Evolutionary conservation across 2,888 invertebrate species (phyloP).

Genomic region (Stenchaetothrips biformis): DNA sequence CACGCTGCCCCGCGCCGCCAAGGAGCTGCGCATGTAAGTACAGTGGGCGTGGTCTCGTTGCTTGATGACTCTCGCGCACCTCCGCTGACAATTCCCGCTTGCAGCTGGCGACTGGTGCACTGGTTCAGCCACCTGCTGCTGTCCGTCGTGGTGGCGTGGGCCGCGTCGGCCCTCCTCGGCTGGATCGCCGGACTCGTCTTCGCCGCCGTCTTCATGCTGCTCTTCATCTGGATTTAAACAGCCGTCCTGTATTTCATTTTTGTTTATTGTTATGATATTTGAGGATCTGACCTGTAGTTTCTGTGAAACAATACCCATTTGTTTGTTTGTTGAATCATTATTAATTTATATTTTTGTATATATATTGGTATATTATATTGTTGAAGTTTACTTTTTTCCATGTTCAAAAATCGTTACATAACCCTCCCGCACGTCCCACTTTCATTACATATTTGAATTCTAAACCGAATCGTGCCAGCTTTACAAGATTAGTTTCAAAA

Average conservation of each 20-base stretch:
- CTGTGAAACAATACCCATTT: not conserved
- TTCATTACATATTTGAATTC: too few species aligned
- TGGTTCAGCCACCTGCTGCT: slow-evolving; percentile 11
- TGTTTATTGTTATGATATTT: too few species aligned
- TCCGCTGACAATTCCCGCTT: not conserved
- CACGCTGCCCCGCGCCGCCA: not conserved
- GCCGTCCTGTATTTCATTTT: not conserved
- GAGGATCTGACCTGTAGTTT: not conserved
- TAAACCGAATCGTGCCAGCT: too few species aligned
- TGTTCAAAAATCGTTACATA: too few species aligned
- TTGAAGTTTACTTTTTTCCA: not conserved
- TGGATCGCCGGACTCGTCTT: not conserved
- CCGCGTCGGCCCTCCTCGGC: not conserved
- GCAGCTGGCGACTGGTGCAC: not conserved
- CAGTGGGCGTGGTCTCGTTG: not conserved
- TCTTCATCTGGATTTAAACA: slow-evolving; percentile 5
- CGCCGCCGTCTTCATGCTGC: slow-evolving; percentile 3
- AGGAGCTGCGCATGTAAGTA: not conserved
- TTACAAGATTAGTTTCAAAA: too few species aligned
- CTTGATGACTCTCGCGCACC: not conserved
- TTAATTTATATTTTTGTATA: not conserved
- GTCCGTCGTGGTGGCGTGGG: not conserved
- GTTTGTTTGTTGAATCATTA: not conserved
- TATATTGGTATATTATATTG: not conserved
- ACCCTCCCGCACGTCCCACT: too few species aligned